These are phyloP conservation scores for Clarias batrachus DNA, from an alignment of 2,113 vertebrate species.

Conservation along the genomic window DNA sequence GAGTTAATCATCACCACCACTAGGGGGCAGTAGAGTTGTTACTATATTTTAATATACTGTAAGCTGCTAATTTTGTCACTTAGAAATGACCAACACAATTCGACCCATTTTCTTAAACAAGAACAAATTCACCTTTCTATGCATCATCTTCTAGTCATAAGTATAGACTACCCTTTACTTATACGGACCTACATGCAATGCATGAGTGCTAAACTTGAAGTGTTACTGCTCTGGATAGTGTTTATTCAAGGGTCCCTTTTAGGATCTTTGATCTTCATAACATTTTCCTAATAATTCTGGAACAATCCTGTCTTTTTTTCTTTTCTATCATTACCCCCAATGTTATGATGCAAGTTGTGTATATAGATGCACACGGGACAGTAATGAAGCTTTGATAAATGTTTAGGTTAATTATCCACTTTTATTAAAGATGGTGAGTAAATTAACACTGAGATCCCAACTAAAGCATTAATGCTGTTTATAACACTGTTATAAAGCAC, in stretches of 20 bases:
- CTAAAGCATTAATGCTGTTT: not conserved
- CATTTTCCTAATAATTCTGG: not conserved
- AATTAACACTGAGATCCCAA: not conserved
- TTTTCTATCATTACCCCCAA: not conserved
- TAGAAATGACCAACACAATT: not conserved
- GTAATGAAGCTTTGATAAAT: not conserved
- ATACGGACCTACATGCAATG: not conserved
- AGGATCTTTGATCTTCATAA: not conserved
- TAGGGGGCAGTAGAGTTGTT: conserved; percentile 30
- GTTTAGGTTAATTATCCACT: not conserved
- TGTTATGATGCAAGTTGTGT: not conserved
- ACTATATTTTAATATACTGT: not conserved
- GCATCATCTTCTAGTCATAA: not conserved
- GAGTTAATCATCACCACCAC: not conserved
- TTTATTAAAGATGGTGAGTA: not conserved
- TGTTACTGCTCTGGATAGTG: too few species aligned
- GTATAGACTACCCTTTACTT: not conserved
- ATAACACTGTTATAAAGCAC: not conserved
- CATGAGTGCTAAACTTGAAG: not conserved
- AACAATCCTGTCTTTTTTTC: not conserved
- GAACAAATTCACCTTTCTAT: not conserved
- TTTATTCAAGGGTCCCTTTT: not conserved
- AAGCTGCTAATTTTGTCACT: not conserved
- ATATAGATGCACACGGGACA: not conserved
- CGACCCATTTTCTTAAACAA: not conserved